Conservation (phyloP, 2,797 vertebrate genomes). For the Myotis daubentonii region DNA sequence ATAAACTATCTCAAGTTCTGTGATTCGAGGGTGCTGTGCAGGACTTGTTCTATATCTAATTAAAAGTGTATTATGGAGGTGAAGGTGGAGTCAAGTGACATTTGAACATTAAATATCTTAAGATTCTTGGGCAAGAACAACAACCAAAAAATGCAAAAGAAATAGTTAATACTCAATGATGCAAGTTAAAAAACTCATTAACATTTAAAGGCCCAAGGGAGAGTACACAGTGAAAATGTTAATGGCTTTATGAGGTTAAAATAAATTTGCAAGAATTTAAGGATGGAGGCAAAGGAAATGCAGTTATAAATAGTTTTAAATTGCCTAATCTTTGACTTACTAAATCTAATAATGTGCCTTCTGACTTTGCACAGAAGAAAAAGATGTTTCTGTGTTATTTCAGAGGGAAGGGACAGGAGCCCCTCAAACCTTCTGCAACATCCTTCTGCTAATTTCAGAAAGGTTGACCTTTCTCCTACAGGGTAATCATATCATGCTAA, state of each 20-base stretch:
- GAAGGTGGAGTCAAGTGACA: background rate
- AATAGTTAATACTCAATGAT: constrained; percentile 2
- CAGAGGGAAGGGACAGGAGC: background rate
- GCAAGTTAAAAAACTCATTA: constrained; percentile 40
- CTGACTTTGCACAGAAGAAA: constrained; percentile 37
- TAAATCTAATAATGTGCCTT: background rate
- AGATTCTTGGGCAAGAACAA: background rate
- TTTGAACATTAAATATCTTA: background rate
- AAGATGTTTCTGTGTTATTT: background rate
- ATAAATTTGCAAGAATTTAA: constrained; percentile 43
- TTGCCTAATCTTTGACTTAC: background rate
- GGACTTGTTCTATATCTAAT: background rate
- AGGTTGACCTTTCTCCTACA: background rate
- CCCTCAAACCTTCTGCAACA: background rate
- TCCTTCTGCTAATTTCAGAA: background rate
- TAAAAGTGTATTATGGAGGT: background rate
- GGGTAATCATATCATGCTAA: constrained; percentile 22
- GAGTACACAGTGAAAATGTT: constrained; percentile 37
- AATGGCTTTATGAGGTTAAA: constrained; percentile 51
- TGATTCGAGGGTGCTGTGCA: background rate
- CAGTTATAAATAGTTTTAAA: constrained; percentile 33
- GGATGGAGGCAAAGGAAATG: constrained; percentile 2
- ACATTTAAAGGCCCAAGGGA: constrained; percentile 6
- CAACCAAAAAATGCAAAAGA: background rate
- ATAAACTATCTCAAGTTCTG: background rate